Evolutionary conservation across 2,797 vertebrate genomes (phyloP), one percentile per base, ranked within the genome.

Genomic region (Gymnoscopelus braueri): DNA sequence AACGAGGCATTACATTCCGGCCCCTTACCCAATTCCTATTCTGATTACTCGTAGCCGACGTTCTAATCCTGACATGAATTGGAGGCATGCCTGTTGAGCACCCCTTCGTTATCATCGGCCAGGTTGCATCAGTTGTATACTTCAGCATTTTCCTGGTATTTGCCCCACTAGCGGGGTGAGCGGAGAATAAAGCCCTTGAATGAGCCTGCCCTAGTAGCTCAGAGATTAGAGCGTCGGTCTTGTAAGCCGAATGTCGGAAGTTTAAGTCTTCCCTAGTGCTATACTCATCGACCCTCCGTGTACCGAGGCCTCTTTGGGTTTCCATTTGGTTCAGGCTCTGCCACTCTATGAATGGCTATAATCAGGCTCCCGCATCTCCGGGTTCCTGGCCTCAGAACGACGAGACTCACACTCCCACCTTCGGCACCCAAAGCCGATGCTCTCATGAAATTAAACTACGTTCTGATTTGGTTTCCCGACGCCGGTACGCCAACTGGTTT

Each of bases 351-450:
- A n/a, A n/a, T n/a, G n/a, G n/a, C n/a, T n/a, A n/a, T n/a, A n/a
- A n/a, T n/a, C n/a, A n/a, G n/a, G n/a, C n/a, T n/a, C n/a, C n/a
- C n/a, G n/a, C 4, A 2, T 35, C 5, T 29, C 56, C 56, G 26
- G 26, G 6, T 11, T 32, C 56, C n/a, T n/a, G n/a, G n/a, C n/a
- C n/a, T 77, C 81, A 87, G 55, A 81, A 49, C 77, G 71, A 19
- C 2, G 62, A 77, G 86, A 84, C 0, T 89, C 3, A 56, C 86
- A 89, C 85, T 75, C 72, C 60, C 9, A 48, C 80, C 86, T 4
- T 71, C 78, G 59, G 4, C 82, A 72, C 88, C 86, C 88, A 87
- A 88, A 87, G 78, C 87, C 63, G 82, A 60, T 0, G 77, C 83
- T 79, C 78, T 89, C 19, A 19, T 19, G 1, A 19, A 52, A 14